Evolutionary conservation across 2,797 vertebrate species (phyloP), one percentile per base, ranked within the genome.

Genomic region (Acanthis flammea): DNA sequence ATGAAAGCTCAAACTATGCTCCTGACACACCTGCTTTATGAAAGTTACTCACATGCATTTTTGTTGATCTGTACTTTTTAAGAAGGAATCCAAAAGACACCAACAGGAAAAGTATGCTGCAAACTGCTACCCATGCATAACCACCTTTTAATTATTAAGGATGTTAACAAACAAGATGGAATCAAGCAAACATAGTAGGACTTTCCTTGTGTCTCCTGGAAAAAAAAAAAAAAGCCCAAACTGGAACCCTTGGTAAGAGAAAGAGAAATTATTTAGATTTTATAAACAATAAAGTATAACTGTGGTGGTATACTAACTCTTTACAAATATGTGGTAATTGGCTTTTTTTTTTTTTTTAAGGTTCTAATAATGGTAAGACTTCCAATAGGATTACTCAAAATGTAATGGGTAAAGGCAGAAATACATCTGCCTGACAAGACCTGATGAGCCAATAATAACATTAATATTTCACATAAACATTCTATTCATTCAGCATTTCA

Each of bases 11-110:
- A 95, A 94, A 84, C 39, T 65, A 92, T 71, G 90, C 83, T 96
- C 77, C 75, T 60, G 96, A 94, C 92, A 97, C 94, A 94, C 86
- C 92, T 94, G 91, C 90, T 94, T 95, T 87, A 91, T 94, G 77
- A 95, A 96, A 92, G 84, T 76, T 93, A 92, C 74, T 91, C 78
- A 62, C 53, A 62, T 30, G 35, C 78, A 76, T 81, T 94, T 95
- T 63, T 65, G 68, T 91, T 96, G 78, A 95, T 58, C 68, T 50
- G 23, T 63, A 84, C 72, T 66, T 44, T 88, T 78, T 74, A 37
- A 86, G 37, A 37, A 55, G 84, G 82, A 78, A 79, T 62, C 77
- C 66, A 76, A 73, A 80, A 91, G 71, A 83, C 39, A 75, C 67
- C 55, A 96, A 91, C 19, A 65, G 61, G 27, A 84, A 77, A 82